A percentile compares a stretch with the other conserved stretches of the same genome.
Evolutionary conservation across 2,113 vertebrate genomes (phyloP).

Genomic region (Nasalis larvatus): DNA sequence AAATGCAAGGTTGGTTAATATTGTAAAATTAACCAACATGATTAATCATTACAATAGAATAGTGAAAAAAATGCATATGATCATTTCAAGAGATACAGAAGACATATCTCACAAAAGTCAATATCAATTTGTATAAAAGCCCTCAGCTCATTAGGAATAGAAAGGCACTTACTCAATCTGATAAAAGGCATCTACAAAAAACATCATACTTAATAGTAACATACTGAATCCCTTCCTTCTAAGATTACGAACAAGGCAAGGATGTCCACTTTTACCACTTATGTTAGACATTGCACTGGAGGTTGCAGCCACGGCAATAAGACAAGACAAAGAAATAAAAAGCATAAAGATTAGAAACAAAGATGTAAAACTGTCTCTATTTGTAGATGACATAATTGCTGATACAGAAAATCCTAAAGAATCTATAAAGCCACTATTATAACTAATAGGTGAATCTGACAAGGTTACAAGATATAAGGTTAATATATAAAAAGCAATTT

Average conservation of each 20-base stretch:
- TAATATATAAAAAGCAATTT: background rate
- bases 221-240: background rate
- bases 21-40: background rate
- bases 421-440: background rate
- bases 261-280: background rate
- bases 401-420: background rate
- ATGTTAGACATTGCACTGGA: background rate
- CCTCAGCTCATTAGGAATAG: background rate
- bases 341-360: background rate
- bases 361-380: background rate
- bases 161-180: background rate
- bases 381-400: background rate
- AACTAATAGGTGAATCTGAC: background rate
- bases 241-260: background rate
- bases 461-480: background rate
- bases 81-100: background rate
- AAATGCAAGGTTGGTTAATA: background rate
- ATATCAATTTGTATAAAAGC: background rate
- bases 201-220: background rate
- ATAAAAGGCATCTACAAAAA: background rate
- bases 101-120: background rate
- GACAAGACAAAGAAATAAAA: background rate
- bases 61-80: background rate
- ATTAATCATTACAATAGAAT: background rate
- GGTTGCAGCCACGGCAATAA: background rate